Conservation (phyloP, 2,113 vertebrate genomes). For the Oreotrochilus melanogaster region DNA sequence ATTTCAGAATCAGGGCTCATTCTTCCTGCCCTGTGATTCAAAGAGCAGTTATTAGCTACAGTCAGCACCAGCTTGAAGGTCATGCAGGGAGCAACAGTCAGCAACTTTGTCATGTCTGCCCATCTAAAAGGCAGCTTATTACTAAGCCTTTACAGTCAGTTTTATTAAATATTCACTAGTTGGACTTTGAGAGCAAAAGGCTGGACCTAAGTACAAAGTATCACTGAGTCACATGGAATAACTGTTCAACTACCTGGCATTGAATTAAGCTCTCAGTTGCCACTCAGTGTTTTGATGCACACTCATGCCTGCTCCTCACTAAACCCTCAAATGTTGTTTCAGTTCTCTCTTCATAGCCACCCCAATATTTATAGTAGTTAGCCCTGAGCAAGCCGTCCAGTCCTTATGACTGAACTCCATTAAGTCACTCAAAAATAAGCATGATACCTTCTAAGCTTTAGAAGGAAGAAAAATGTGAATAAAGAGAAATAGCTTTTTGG, state of each 20-base stretch:
- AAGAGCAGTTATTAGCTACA: background rate
- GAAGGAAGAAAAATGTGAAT: background rate
- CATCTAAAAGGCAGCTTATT: background rate
- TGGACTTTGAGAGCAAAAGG: background rate
- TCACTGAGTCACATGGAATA: background rate
- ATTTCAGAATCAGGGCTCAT: background rate
- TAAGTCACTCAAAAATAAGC: background rate
- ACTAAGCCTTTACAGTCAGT: background rate
- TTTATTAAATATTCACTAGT: background rate
- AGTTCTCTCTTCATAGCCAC: background rate
- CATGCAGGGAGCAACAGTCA: background rate
- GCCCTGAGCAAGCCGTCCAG: background rate
- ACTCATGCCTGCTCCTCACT: background rate
- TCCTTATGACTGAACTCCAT: background rate
- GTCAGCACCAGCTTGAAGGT: conserved; percentile 9
- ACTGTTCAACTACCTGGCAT: background rate
- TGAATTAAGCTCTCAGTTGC: background rate
- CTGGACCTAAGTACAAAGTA: background rate
- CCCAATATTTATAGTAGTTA: background rate
- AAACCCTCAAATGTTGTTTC: background rate
- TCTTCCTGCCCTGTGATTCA: background rate
- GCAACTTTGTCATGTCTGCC: background rate
- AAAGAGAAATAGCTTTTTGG: background rate
- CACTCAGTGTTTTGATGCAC: background rate
- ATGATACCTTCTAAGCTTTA: background rate